Conservation (phyloP, 2,797 vertebrate species). For the Chrysocyon brachyurus region DNA sequence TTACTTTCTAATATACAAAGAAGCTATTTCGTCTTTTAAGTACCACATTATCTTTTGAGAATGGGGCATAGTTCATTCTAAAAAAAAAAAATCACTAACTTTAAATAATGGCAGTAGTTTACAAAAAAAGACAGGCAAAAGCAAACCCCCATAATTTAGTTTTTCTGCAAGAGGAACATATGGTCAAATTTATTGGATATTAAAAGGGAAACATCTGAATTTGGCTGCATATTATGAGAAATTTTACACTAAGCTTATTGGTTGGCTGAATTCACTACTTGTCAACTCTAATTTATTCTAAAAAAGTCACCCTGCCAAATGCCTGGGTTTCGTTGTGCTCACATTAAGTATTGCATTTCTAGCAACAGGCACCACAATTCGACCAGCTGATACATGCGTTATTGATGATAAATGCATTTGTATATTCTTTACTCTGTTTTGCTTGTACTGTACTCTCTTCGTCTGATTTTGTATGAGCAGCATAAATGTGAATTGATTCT, state of each 20-base stretch:
- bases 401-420: conserved; percentile 3
- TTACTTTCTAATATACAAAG: conserved; percentile 70
- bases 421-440: conserved; percentile 38
- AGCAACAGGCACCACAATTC: conserved; percentile 22
- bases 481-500: conserved; percentile 79
- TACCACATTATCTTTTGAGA: conserved; percentile 68
- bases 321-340: conserved; percentile 54
- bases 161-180: conserved; percentile 74
- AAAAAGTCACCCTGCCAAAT: conserved; percentile 78
- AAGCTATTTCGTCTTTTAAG: conserved; percentile 71
- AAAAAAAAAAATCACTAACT: conserved; percentile 65
- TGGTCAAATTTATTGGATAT: conserved; percentile 80
- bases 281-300: conserved; percentile 75
- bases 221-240: conserved; percentile 61
- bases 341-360: conserved; percentile 61
- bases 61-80: conserved; percentile 54
- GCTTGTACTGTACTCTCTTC: conserved; percentile 64
- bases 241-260: conserved; percentile 67
- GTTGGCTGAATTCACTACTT: conserved; percentile 74
- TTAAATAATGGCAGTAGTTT: conserved; percentile 66
- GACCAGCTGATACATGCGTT: background rate
- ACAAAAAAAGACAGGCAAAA: conserved; percentile 59
- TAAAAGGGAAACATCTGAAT: conserved; percentile 80
- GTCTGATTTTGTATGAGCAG: conserved; percentile 80
- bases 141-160: conserved; percentile 52